Base-by-base conservation (phyloP, 1,140 invertebrate genomes). In the Sarcophaga peregrina region DNA sequence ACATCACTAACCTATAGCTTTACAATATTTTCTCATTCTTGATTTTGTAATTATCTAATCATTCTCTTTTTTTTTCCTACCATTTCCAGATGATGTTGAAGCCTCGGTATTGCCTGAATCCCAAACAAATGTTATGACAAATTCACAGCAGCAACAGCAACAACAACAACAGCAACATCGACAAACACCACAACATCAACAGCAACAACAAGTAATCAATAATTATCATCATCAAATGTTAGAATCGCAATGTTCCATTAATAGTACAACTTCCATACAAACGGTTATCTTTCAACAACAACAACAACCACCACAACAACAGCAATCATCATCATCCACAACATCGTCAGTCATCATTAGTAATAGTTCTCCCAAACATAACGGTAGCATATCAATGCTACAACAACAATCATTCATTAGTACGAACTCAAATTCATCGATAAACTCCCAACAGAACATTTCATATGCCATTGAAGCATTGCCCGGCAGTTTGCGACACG, bases 231-330 rank as follows among this genome's bases (percentile, higher is more conserved):
- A 87, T 74, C 87, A 87, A 82, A 86, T 89, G 85, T 82, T 88
- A 47, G 87, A 90, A 45, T 90, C 88, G 0, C 89, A 90, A 84
- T 86, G 86, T 76, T 90, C 88, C 58, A 86, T 87, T 2, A 89
- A 86, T 82, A 90, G 89, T 82, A 85, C 85, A 8, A 83, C 86
- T 9, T 90, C 89, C 20, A 85, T 86, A 84, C 89, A 90, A 84
- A 90, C 87, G 6, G 87, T 86, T 7, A 80, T 90, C 74, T 74
- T 37, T 68, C 73, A 80, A 74, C 81, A 82, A 62, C 78, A 74
- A 81, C 76, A 58, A 46, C 78, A 54, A 48, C n/a, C n/a, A n/a
- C n/a, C n/a, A n/a, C 78, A 54, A 68, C 62, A 81, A 25, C 25
- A n/a, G 20, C 82, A 37, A 52, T 37, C 17, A 50, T 17, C 45